A percentile compares a stretch with the other conserved stretches of the same genome.
Evolutionary conservation across 2,888 invertebrate genomes (phyloP).

Genomic region (Catocala sponsa): DNA sequence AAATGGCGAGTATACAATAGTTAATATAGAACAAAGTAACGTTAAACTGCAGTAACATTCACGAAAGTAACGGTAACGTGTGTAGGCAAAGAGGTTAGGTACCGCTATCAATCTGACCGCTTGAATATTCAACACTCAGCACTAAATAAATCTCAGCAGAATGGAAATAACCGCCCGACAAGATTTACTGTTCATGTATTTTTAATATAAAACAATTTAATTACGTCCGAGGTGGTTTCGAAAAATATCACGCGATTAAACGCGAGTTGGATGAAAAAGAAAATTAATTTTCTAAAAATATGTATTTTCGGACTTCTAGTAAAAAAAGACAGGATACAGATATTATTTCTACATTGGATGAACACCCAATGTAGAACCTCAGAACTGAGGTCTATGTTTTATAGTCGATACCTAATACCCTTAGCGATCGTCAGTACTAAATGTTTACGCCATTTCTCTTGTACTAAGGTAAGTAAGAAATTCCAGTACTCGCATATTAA

Average conservation of each 20-base stretch:
- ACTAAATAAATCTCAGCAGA: slow-evolving; percentile 9
- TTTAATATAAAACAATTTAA: slow-evolving; percentile 6
- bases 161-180: slow-evolving; percentile 5
- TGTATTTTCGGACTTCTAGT: too few species aligned
- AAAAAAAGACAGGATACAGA: too few species aligned
- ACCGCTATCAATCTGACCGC: slow-evolving; percentile 8
- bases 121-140: slow-evolving; percentile 18
- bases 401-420: too few species aligned
- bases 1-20: not conserved
- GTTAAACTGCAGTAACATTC: slow-evolving; percentile 10
- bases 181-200: slow-evolving; percentile 5
- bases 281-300: too few species aligned
- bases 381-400: too few species aligned
- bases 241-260: not conserved
- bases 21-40: slow-evolving; percentile 15
- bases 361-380: too few species aligned
- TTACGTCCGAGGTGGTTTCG: not conserved
- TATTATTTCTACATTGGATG: too few species aligned
- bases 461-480: too few species aligned
- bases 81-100: slow-evolving; percentile 17
- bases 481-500: too few species aligned
- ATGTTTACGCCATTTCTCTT: too few species aligned
- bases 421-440: too few species aligned
- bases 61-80: slow-evolving; percentile 20
- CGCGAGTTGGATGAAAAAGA: not conserved